Evolutionary conservation across 2,113 vertebrate species (phyloP).

Genomic region (Natator depressus): DNA sequence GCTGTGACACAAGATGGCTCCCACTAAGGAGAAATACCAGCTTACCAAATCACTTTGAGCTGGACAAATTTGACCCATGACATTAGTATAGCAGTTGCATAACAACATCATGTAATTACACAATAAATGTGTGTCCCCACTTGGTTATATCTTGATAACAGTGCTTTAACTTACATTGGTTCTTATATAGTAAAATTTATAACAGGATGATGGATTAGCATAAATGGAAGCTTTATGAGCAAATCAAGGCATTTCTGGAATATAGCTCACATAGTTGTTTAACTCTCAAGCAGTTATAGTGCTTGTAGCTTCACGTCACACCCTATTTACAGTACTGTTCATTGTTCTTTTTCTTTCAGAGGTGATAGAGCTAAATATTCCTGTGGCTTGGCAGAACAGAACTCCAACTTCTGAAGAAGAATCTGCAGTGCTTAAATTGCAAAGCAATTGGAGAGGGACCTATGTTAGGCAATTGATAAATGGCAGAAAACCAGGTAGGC

Average conservation of each 20-base stretch:
- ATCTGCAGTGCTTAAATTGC: constrained; percentile 76
- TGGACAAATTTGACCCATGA: not conserved
- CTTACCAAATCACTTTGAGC: fast-evolving
- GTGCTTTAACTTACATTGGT: not conserved
- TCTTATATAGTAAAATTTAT: not conserved
- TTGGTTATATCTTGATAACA: not conserved
- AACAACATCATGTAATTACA: not conserved
- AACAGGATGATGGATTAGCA: not conserved
- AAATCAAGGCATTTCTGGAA: not conserved
- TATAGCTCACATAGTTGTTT: not conserved
- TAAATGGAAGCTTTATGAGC: not conserved
- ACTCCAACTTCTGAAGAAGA: constrained; percentile 73
- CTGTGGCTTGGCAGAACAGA: constrained; percentile 68
- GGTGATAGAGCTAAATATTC: constrained; percentile 11
- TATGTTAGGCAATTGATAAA: constrained; percentile 66
- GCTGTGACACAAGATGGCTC: not conserved
- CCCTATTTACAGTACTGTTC: not conserved
- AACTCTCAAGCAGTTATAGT: not conserved
- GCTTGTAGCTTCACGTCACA: not conserved
- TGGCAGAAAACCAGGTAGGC: constrained; percentile 77
- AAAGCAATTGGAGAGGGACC: constrained; percentile 75
- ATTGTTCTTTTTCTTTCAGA: constrained; percentile 23
- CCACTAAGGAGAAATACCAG: not conserved
- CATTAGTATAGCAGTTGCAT: not conserved
- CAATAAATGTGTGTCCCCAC: not conserved